Percentiles rank a stretch among this genome's conserved stretches.
These are phyloP conservation scores for Aleiodes alternator DNA, from an alignment of 2,888 invertebrate genomes.

Conservation along the genomic window DNA sequence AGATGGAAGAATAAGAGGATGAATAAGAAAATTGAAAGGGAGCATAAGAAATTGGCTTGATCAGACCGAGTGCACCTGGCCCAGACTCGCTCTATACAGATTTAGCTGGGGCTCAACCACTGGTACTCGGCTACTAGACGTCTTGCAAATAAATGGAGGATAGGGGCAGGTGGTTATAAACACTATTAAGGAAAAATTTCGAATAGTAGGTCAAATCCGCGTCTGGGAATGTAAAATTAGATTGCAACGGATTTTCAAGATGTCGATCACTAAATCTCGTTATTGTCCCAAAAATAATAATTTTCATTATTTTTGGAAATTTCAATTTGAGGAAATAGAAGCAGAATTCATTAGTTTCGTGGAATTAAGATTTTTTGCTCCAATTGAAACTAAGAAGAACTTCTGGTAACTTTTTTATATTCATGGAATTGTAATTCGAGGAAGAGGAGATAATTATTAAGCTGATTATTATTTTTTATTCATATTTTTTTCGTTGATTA, in stretches of 20 bases:
- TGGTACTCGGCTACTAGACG: constrained; percentile 8
- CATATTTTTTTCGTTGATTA: not conserved
- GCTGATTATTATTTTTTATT: too few relatives aligned
- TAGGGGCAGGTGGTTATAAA: constrained; percentile 30
- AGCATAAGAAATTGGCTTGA: constrained; percentile 47
- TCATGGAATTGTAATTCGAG: not conserved
- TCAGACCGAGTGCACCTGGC: constrained; percentile 49
- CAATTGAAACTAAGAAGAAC: not conserved
- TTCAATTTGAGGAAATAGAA: constrained; percentile 5
- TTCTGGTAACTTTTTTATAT: too few relatives aligned
- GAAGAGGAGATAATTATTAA: not conserved
- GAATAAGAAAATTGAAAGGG: not conserved
- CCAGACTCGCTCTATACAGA: constrained; percentile 40
- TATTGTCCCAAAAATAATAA: not conserved
- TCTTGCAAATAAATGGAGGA: constrained; percentile 15
- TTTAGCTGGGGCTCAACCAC: constrained; percentile 45
- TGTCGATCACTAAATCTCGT: constrained; percentile 19
- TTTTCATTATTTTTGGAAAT: not conserved
- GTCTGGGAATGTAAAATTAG: constrained; percentile 28
- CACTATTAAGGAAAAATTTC: constrained; percentile 10
- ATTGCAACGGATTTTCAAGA: constrained; percentile 16
- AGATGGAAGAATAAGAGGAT: constrained; percentile 23
- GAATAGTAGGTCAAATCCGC: constrained; percentile 9
- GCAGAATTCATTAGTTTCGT: not conserved
- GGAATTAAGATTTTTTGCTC: not conserved